Conservation (phyloP, 2,888 invertebrate genomes). For the Acrobasis suavella region DNA sequence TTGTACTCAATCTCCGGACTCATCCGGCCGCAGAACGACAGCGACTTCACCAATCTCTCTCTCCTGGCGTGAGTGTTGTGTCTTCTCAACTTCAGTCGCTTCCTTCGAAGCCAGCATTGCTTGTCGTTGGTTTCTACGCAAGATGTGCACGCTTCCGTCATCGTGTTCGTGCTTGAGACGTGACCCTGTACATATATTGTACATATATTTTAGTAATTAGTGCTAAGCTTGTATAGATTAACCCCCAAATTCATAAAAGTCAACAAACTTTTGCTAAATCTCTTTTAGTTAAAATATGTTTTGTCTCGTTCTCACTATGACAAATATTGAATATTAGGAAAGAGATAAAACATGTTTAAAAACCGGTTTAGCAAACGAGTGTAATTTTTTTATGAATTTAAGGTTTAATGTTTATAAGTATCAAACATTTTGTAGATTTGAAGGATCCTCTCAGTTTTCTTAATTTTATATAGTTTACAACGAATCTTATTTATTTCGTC, state of each 20-base stretch:
- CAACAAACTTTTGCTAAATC: too few relatives aligned
- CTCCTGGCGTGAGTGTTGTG: conserved; percentile 53
- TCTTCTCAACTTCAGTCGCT: conserved; percentile 63
- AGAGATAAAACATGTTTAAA: too few relatives aligned
- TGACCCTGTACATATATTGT: conserved; percentile 38
- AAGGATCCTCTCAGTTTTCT: too few relatives aligned
- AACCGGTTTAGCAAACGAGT: too few relatives aligned
- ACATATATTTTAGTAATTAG: background rate
- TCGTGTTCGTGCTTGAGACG: conserved; percentile 78
- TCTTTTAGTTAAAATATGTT: too few relatives aligned
- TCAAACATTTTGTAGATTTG: too few relatives aligned
- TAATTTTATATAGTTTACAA: background rate
- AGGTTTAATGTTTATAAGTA: background rate
- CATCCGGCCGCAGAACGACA: conserved; percentile 87
- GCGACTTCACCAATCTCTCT: conserved; percentile 86
- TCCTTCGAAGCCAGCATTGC: conserved; percentile 71
- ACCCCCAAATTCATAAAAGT: too few relatives aligned
- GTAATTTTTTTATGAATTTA: too few relatives aligned
- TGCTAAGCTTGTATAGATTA: background rate
- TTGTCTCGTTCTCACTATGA: too few relatives aligned
- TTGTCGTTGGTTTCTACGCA: conserved; percentile 77
- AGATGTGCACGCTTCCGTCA: conserved; percentile 78
- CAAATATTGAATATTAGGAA: too few relatives aligned
- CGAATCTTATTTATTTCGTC: too few relatives aligned
- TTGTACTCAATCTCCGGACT: conserved; percentile 82